Evolutionary conservation across 1,140 invertebrate genomes (phyloP).

Genomic region (Drosophila pandora): DNA sequence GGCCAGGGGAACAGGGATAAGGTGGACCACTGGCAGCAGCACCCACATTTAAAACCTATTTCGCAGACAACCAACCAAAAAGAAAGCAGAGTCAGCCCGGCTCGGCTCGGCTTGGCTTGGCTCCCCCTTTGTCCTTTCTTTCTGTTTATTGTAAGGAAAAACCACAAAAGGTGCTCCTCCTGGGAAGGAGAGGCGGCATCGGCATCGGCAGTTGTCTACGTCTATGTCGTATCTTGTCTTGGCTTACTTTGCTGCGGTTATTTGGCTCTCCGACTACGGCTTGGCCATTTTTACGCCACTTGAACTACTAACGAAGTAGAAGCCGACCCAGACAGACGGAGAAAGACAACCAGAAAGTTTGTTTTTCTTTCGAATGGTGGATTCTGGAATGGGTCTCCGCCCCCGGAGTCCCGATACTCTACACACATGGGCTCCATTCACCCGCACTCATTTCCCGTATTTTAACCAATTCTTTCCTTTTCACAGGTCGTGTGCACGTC

Average conservation of each 20-base stretch:
- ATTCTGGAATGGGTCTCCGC: constrained; percentile 1
- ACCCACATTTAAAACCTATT: constrained; percentile 75
- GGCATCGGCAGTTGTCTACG: constrained; percentile 10
- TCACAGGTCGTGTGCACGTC: constrained; percentile 88
- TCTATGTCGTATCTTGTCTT: constrained; percentile 43
- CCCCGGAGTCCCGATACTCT: neutral
- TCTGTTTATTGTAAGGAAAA: constrained; percentile 63
- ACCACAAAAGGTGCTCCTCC: constrained; percentile 69
- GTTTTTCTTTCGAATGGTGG: constrained; percentile 49
- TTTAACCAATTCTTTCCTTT: constrained; percentile 18
- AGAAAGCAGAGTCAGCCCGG: constrained; percentile 53
- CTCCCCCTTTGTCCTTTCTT: constrained; percentile 37
- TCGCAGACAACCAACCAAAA: constrained; percentile 71
- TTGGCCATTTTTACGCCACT: constrained; percentile 80
- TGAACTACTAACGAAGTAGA: constrained; percentile 82
- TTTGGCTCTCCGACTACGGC: constrained; percentile 47
- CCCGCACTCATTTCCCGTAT: constrained; percentile 15
- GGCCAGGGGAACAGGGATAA: constrained; percentile 20
- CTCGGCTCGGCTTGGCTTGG: neutral
- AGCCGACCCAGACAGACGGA: constrained; percentile 29
- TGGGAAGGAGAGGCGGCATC: constrained; percentile 5
- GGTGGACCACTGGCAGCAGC: constrained; percentile 10
- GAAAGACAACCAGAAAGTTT: constrained; percentile 30
- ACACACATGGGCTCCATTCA: constrained; percentile 23
- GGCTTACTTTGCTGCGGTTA: constrained; percentile 78